Evolutionary conservation across 1,140 invertebrate species (phyloP).

Genomic region (Penaeus indicus): DNA sequence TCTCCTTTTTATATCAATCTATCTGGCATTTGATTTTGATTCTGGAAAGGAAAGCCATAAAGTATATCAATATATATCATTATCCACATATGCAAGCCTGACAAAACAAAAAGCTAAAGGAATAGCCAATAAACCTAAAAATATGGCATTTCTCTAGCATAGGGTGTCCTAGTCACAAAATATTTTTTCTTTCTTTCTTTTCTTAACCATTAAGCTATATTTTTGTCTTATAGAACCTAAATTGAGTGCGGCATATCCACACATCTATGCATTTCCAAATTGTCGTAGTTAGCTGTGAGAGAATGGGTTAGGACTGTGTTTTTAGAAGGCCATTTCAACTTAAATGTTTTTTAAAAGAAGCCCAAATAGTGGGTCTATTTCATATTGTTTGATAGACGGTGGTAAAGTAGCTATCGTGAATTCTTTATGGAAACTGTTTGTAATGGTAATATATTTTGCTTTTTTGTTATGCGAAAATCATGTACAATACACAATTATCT

Average conservation of each 20-base stretch:
- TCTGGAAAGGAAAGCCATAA: too few relatives aligned
- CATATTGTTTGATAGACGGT: conserved; percentile 52
- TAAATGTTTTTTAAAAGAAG: too few relatives aligned
- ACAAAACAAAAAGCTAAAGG: too few relatives aligned
- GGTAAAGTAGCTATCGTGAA: conserved; percentile 36
- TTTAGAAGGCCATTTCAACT: conserved; percentile 1
- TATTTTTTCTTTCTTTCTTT: too few relatives aligned
- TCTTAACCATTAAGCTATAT: too few relatives aligned
- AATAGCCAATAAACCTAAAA: too few relatives aligned
- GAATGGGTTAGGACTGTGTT: conserved; percentile 9
- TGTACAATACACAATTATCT: conserved; percentile 48
- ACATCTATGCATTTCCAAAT: conserved; percentile 36
- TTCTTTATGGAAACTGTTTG: conserved; percentile 48
- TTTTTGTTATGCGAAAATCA: conserved; percentile 35
- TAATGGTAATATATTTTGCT: conserved; percentile 51
- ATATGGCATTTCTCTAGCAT: too few relatives aligned
- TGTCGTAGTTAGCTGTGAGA: conserved; percentile 39
- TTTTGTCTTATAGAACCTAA: not conserved
- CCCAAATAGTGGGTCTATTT: not conserved
- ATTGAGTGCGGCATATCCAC: conserved; percentile 8
- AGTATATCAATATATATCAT: too few relatives aligned
- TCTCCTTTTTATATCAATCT: too few relatives aligned
- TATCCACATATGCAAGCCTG: too few relatives aligned
- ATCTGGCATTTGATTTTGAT: too few relatives aligned
- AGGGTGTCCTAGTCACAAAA: too few relatives aligned